Percentiles rank a stretch among this genome's conserved stretches.
Evolutionary conservation across 1,140 invertebrate species (phyloP).

Genomic region (Zaprionus lachaisei): DNA sequence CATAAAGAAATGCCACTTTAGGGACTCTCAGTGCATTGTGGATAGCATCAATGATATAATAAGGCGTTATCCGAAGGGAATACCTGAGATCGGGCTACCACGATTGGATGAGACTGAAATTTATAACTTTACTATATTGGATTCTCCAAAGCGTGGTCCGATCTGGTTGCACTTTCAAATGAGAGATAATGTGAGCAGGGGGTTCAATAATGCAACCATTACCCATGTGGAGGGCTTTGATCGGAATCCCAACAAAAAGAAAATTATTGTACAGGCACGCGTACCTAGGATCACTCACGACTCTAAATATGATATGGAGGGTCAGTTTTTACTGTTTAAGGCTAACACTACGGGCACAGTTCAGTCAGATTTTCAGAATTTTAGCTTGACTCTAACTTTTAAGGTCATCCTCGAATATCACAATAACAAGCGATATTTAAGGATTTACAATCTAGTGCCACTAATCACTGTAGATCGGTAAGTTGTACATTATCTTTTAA

Average conservation of each 20-base stretch:
- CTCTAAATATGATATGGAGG: constrained; percentile 38
- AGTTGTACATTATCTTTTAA: constrained; percentile 27
- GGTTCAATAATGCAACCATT: constrained; percentile 54
- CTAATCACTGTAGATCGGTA: constrained; percentile 54
- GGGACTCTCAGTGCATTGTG: constrained; percentile 45
- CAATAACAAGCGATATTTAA: constrained; percentile 56
- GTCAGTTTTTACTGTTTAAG: constrained; percentile 31
- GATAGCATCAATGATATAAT: constrained; percentile 54
- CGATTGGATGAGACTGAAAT: constrained; percentile 32
- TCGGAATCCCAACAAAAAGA: constrained; percentile 32
- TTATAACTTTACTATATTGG: constrained; percentile 10
- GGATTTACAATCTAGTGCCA: constrained; percentile 49
- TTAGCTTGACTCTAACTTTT: constrained; percentile 39
- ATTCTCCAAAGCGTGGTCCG: constrained; percentile 20
- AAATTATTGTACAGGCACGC: constrained; percentile 13
- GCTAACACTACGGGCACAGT: constrained; percentile 50
- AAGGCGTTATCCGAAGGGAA: constrained; percentile 53
- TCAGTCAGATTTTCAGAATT: constrained; percentile 55
- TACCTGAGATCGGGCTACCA: constrained; percentile 55
- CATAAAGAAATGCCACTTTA: constrained; percentile 57
- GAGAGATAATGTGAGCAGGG: constrained; percentile 27
- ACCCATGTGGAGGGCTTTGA: constrained; percentile 55
- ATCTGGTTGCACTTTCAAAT: constrained; percentile 54
- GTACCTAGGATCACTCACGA: constrained; percentile 33
- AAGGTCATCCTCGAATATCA: constrained; percentile 57